These are phyloP conservation scores for Cephalopachus bancanus DNA, from an alignment of 2,797 vertebrate species.

Conservation along the genomic window DNA sequence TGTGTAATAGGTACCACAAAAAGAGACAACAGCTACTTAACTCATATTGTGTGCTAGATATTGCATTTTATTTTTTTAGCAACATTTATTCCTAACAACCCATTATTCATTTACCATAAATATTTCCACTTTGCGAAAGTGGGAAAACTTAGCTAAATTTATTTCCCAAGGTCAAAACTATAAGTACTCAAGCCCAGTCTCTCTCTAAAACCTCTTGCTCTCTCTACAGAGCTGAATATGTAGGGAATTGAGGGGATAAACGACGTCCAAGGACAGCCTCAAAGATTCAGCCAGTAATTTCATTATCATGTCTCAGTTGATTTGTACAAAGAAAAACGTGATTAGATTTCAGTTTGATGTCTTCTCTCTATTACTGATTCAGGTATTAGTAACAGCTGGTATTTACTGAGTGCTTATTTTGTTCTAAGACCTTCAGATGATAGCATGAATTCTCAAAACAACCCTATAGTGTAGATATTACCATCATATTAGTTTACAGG, in stretches of 20 bases:
- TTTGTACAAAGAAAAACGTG: slow-evolving; percentile 25
- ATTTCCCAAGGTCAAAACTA: not conserved
- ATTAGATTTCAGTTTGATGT: slow-evolving; percentile 4
- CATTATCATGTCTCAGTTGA: not conserved
- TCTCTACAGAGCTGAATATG: not conserved
- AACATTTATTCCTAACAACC: not conserved
- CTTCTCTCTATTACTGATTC: slow-evolving; percentile 3
- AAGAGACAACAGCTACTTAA: not conserved
- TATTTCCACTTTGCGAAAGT: not conserved
- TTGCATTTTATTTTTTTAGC: slow-evolving; percentile 28
- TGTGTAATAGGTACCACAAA: not conserved
- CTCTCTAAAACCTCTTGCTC: not conserved
- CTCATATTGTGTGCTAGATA: not conserved
- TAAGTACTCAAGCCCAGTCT: not conserved
- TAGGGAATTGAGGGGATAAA: not conserved
- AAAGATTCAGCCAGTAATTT: not conserved
- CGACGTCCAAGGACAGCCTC: not conserved
- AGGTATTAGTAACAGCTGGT: not conserved
- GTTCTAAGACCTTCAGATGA: not conserved
- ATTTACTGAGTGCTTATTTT: not conserved
- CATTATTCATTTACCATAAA: not conserved
- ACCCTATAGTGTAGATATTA: not conserved
- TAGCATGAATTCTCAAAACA: slow-evolving; percentile 1
- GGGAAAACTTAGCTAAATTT: not conserved
- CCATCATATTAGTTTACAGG: not conserved